phyloP scores from a whole-genome alignment of 1,140 invertebrate species.

The Zelostemma sp. region DNA sequence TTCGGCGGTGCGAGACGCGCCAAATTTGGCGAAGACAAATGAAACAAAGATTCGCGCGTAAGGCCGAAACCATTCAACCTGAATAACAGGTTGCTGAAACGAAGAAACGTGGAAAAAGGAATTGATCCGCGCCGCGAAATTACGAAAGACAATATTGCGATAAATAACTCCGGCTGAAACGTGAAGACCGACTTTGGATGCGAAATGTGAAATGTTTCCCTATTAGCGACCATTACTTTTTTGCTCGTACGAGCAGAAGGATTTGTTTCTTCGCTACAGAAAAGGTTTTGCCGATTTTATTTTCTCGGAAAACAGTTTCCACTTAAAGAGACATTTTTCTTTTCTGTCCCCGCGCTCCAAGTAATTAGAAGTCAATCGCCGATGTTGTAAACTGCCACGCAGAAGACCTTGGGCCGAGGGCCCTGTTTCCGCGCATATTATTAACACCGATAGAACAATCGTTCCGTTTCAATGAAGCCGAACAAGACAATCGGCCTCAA shows the following conservation, averaged over 20 bases:
- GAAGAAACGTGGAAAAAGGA: background rate
- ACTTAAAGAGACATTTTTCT: background rate
- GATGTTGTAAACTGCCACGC: conserved; percentile 38
- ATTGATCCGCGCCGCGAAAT: conserved; percentile 1
- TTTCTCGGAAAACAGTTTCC: background rate
- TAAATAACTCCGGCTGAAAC: background rate
- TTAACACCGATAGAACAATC: conserved; percentile 49
- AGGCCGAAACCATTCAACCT: conserved; percentile 12
- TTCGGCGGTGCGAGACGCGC: conserved; percentile 17
- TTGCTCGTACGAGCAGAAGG: background rate
- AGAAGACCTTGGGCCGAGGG: conserved; percentile 53
- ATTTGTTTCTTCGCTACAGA: background rate
- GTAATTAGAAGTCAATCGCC: too few species aligned
- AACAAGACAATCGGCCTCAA: too few species aligned
- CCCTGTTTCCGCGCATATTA: conserved; percentile 47
- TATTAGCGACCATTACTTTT: background rate
- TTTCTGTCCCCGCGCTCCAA: background rate
- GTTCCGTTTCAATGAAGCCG: conserved; percentile 10
- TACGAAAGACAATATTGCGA: conserved; percentile 5
- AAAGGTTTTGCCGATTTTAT: conserved; percentile 12
- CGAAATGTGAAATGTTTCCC: background rate
- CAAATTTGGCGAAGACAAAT: conserved; percentile 51
- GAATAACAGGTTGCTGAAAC: conserved; percentile 7
- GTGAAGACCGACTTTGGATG: background rate
- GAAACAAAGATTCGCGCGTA: conserved; percentile 42